These are phyloP conservation scores for Mystacornis crossleyi DNA, from an alignment of 2,113 vertebrate genomes.

Conservation along the genomic window DNA sequence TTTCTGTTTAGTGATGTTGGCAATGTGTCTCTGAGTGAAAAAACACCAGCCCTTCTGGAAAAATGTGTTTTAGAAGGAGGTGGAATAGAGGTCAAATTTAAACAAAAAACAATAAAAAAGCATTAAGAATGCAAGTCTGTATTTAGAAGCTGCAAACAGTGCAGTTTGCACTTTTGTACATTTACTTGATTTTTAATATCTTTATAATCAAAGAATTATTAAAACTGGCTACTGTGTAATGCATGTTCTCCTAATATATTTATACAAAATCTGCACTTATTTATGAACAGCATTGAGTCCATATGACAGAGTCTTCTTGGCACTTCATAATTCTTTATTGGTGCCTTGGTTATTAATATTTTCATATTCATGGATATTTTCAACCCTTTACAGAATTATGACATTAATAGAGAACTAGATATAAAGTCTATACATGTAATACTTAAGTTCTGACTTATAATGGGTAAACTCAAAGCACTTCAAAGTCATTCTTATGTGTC, in stretches of 20 bases:
- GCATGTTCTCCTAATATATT: not conserved
- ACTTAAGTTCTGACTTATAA: not conserved
- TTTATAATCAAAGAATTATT: not conserved
- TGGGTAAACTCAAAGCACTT: conserved; percentile 9
- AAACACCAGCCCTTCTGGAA: not conserved
- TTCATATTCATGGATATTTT: conserved; percentile 12
- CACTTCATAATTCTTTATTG: not conserved
- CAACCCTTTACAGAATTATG: not conserved
- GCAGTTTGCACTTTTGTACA: not conserved
- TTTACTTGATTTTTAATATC: not conserved
- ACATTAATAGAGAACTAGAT: not conserved
- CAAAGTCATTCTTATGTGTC: conserved; percentile 1
- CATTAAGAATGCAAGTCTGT: not conserved
- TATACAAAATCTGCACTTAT: not conserved
- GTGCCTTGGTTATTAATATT: not conserved
- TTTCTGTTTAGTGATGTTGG: not conserved
- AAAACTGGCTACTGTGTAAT: not conserved
- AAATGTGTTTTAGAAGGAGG: not conserved
- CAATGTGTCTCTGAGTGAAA: not conserved
- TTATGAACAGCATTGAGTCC: not conserved
- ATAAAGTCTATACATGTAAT: not conserved
- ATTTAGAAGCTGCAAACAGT: not conserved
- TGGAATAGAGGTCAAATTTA: conserved; percentile 36
- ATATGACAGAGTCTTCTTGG: not conserved
- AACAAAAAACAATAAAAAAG: not conserved